Evolutionary conservation across 2,888 invertebrate species (phyloP).

Genomic region (Drosophila demipolita): DNA sequence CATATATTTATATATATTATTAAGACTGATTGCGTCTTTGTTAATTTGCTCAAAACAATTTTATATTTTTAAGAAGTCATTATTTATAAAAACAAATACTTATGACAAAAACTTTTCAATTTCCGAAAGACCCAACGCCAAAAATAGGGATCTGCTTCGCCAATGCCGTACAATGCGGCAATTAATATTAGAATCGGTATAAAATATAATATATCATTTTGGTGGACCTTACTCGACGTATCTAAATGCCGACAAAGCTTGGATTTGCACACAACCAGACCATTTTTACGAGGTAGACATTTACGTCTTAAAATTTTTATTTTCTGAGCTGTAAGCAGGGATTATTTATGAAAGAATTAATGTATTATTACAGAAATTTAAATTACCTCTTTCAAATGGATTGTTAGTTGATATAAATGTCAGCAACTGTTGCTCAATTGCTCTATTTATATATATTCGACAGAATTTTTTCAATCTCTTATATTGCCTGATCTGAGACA

Average conservation of each 20-base stretch:
- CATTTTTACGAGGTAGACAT: neutral
- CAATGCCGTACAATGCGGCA: neutral
- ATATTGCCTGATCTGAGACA: neutral
- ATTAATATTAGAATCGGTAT: neutral
- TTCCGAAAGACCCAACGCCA: constrained; percentile 3
- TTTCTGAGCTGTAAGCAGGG: neutral
- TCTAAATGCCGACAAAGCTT: neutral
- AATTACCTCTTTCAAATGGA: neutral
- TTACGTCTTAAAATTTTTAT: neutral
- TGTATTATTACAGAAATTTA: neutral
- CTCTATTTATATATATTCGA: neutral
- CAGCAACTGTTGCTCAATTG: neutral
- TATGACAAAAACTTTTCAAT: neutral
- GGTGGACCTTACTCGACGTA: neutral
- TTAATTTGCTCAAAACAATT: neutral
- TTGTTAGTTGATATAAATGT: neutral
- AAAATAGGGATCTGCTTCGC: neutral
- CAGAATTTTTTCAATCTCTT: neutral
- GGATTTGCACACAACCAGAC: neutral
- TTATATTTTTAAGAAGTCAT: neutral
- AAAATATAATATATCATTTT: neutral
- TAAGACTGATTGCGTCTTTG: neutral
- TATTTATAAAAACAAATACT: neutral
- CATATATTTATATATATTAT: neutral
- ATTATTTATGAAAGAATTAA: neutral